Evolutionary conservation across 2,888 invertebrate species (phyloP), one percentile per base, ranked within the genome.

Genomic region (Pollenia amentaria): DNA sequence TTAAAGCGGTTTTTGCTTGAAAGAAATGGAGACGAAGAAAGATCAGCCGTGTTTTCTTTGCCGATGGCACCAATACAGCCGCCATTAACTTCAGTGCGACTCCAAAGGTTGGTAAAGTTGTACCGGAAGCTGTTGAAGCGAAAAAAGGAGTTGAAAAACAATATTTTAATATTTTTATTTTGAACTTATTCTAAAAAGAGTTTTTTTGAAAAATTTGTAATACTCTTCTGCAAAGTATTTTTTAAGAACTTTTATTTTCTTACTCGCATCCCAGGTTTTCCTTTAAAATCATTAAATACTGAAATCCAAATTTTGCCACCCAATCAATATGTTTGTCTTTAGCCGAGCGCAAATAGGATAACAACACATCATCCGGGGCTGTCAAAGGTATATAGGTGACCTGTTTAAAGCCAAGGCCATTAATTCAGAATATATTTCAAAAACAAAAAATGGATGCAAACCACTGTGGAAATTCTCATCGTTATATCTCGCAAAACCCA

Each of bases 181-280:
- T 16, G 12, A 9, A n/a, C 14, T 48, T 29, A 9, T 12, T 3
- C 29, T 21, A 44, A 44, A 44, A 40, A 44, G 12, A 10, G 0
- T 8, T 44, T 42, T 64, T 16, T 8, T 2, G 11, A 64, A 64
- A 42, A 64, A 2, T 2, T 29, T 29, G 2, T 29, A 2, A 12
- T 57, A 57, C 29, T 12, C 29, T 57, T 10, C 14, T 38, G 7
- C 38, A 62, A 60, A 60, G n/a, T 44, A 42, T 51, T 51, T 76
- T 53, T 40, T 55, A 67, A 42, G 12, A 12, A 18, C 42, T 10
- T 10, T 16, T 21, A n/a, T 12, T 42, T 38, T 51, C 89, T 87
- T 82, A 93, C 93, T 89, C 85, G 87, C 91, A 92, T 8, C 89
- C 87, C 21, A 93, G 85, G 14, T 89, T 72, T 14, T 93, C 93